Evolutionary conservation across 2,888 invertebrate species (phyloP), one percentile per base, ranked within the genome.

Genomic region (Bursaphelenchus okinawaensis): DNA sequence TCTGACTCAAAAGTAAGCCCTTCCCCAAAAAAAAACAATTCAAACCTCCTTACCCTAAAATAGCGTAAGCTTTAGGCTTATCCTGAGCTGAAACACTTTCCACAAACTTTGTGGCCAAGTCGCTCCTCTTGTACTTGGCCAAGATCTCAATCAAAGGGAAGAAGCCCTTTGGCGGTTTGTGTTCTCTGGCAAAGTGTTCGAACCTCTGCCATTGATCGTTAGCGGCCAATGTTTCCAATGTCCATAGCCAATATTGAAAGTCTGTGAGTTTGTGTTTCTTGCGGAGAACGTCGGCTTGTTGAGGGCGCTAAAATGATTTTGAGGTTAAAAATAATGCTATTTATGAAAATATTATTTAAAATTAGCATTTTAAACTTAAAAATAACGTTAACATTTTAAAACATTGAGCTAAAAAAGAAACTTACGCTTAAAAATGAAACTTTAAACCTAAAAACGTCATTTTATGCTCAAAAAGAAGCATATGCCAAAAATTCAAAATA

Each of bases 221-320:
- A 9, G 29, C 60, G 2, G 51, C 52, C 19, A 59, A 7, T 26
- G 51, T 1, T 31, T 59, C 51, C n/a, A 59, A n/a, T 20, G 52
- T 52, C 60, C 60, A 59, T n/a, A 9, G 16, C 60, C 60, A 59
- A n/a, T n/a, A 63, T 62, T 72, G 73, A 55, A 67, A 67, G 52
- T 72, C 73, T 19, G 51, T 67, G 9, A 72, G 54, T 12, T 63
- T 31, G 62, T 70, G 65, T 23, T 71, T 64, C 56, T 70, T 72
- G n/a, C 51, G 56, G 20, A 72, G 23, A 9, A 23, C 27, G 16
- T 63, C 52, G 7, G 60, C 51, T 22, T 60, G 52, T n/a, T 51
- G 52, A 3, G 51, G 27, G 27, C 60, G 51, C 23, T 64, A 26
- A 27, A 59, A 19, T 7, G n/a, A n/a, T n/a, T n/a, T n/a, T n/a